A percentile compares a stretch with the other conserved stretches of the same genome.
Evolutionary conservation across 2,888 invertebrate genomes (phyloP).

Genomic region (Xestobium rufovillosum): DNA sequence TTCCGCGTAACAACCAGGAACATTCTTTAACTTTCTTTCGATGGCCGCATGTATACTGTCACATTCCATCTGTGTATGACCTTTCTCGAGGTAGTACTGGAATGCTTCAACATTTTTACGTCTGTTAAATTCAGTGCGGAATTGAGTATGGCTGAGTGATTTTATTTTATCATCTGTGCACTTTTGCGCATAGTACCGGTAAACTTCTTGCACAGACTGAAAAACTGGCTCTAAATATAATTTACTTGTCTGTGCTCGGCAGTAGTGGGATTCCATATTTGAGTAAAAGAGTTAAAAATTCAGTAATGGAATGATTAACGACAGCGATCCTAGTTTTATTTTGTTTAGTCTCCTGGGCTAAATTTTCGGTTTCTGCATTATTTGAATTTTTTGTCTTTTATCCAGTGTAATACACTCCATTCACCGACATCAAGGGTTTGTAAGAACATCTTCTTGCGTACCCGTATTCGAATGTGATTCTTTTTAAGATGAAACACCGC

Average conservation of each 20-base stretch:
- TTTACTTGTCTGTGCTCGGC: background rate
- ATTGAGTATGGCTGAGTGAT: no score
- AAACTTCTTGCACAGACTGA: constrained; percentile 2
- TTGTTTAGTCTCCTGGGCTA: background rate
- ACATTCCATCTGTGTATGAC: no score
- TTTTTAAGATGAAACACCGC: background rate
- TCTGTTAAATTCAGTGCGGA: no score
- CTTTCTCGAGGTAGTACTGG: no score
- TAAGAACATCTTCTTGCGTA: no score
- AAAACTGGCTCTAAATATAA: constrained; percentile 2
- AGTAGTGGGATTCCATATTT: constrained; percentile 1
- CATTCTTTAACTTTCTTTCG: no score
- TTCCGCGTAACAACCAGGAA: no score
- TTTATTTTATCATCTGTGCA: no score
- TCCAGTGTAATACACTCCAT: constrained; percentile 2
- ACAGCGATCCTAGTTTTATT: background rate
- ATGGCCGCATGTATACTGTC: no score
- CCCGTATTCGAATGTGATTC: no score
- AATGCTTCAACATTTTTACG: no score
- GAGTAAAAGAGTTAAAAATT: constrained; percentile 1
- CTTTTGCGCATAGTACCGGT: constrained; percentile 1
- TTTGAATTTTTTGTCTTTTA: background rate
- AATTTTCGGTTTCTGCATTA: background rate
- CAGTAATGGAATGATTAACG: constrained; percentile 1
- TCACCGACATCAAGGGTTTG: background rate